Conservation (phyloP, 2,888 invertebrate species). For the Mythimna lalbum region DNA sequence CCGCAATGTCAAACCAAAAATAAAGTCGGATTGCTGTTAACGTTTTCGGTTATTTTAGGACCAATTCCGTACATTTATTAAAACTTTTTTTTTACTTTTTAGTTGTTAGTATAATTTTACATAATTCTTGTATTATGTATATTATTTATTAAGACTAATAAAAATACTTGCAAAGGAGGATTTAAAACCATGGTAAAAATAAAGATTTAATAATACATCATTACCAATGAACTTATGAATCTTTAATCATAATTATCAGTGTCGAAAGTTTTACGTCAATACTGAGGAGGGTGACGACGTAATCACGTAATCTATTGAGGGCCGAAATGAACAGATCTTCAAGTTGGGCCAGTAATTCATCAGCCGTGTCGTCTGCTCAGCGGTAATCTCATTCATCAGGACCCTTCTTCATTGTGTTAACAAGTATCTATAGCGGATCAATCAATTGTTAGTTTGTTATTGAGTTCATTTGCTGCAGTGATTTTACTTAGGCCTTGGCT, state of each 20-base stretch:
- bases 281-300: conserved; percentile 47
- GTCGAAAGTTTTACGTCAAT: conserved; percentile 34
- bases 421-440: conserved; percentile 54
- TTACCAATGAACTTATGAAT: conserved; percentile 20
- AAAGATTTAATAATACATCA: too few relatives aligned
- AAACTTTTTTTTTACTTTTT: too few relatives aligned
- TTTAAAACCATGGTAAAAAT: too few relatives aligned
- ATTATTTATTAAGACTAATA: too few relatives aligned
- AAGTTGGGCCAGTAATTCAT: conserved; percentile 62
- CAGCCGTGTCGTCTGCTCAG: conserved; percentile 50
- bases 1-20: too few relatives aligned
- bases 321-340: conserved; percentile 58
- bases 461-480: conserved; percentile 6
- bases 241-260: conserved; percentile 45
- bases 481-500: not conserved
- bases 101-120: too few relatives aligned
- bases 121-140: too few relatives aligned
- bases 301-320: conserved; percentile 59
- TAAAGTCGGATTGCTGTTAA: too few relatives aligned
- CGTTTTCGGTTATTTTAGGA: too few relatives aligned
- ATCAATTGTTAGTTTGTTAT: conserved; percentile 47
- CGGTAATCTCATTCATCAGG: conserved; percentile 59
- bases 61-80: too few relatives aligned
- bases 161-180: too few relatives aligned
- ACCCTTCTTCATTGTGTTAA: conserved; percentile 41